phyloP scores from a whole-genome alignment of 2,888 invertebrate species.

The Cecidostiba fungosa region DNA sequence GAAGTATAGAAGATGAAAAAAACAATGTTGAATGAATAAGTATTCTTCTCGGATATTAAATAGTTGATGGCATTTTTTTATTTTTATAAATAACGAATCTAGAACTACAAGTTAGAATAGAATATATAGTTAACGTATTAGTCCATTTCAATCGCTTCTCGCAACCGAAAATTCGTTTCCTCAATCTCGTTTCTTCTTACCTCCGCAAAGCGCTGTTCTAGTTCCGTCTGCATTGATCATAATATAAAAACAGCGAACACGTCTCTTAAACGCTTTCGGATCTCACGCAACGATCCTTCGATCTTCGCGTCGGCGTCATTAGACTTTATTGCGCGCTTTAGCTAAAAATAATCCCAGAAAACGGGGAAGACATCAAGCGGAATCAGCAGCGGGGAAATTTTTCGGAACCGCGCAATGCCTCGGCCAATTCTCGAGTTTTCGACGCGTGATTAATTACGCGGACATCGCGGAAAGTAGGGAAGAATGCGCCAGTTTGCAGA shows the following conservation, averaged over 20 bases:
- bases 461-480: neutral
- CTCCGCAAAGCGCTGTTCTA: too few relatives aligned
- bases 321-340: constrained; percentile 2
- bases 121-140: too few relatives aligned
- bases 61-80: too few relatives aligned
- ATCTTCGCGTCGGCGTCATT: constrained; percentile 2
- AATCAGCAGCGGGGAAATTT: neutral
- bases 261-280: neutral
- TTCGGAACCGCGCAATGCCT: constrained; percentile 14
- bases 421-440: constrained; percentile 43
- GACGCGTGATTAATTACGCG: constrained; percentile 41
- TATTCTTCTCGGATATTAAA: too few relatives aligned
- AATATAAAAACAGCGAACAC: neutral
- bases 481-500: neutral
- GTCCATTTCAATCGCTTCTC: neutral
- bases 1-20: neutral
- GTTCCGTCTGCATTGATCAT: too few relatives aligned
- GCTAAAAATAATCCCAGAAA: constrained; percentile 34
- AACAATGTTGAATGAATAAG: too few relatives aligned
- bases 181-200: too few relatives aligned
- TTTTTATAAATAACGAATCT: too few relatives aligned
- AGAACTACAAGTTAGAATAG: too few relatives aligned
- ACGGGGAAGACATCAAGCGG: neutral
- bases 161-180: neutral
- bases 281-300: neutral